Evolutionary conservation across 2,113 vertebrate species (phyloP).

Genomic region (Dicaeum eximium): DNA sequence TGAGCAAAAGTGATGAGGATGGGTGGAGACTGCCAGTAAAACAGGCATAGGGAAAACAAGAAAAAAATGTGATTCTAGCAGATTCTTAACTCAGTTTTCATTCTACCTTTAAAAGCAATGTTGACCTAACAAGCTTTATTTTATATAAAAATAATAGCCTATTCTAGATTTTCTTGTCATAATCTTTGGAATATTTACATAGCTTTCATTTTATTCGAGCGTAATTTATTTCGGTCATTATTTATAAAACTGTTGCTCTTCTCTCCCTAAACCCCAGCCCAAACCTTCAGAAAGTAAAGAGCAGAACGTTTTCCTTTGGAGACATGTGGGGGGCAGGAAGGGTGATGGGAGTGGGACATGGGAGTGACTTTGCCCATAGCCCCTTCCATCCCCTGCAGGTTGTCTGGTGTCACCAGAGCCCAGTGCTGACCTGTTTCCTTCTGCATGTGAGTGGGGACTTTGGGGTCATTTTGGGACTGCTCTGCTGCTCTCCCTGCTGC

Average conservation of each 20-base stretch:
- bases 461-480: neutral
- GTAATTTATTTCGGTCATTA: neutral
- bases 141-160: neutral
- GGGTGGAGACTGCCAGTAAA: neutral
- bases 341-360: neutral
- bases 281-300: neutral
- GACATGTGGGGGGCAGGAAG: neutral
- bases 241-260: neutral
- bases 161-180: neutral
- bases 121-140: neutral
- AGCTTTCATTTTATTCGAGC: neutral
- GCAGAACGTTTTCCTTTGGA: neutral
- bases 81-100: neutral
- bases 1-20: neutral
- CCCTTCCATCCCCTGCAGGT: rapidly evolving
- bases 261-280: neutral
- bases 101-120: neutral
- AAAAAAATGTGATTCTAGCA: neutral
- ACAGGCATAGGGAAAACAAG: neutral
- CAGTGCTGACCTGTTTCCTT: neutral
- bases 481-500: neutral
- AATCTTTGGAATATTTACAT: neutral
- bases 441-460: neutral
- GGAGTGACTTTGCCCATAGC: neutral
- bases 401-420: neutral